Evolutionary conservation across 2,113 vertebrate species (phyloP), one percentile per base, ranked within the genome.

Genomic region (Cyanistes caeruleus): DNA sequence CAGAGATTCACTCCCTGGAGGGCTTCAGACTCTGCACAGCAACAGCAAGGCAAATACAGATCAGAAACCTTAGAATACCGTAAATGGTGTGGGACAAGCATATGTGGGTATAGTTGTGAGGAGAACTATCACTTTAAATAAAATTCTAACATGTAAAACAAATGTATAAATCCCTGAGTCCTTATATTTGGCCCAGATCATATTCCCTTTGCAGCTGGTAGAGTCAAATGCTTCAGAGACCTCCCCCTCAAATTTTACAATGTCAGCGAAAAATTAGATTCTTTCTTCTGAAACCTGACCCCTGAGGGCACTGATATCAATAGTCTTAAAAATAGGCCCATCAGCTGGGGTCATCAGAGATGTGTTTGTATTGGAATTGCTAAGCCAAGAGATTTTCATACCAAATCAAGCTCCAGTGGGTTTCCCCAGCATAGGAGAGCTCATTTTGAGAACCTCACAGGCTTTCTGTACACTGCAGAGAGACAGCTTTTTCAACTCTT

Each of bases 221-320:
- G 44, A 93, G 60, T 83, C 98, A 98, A 90, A 86, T 97, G 97
- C 52, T 95, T 37, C 76, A 74, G 88, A 97, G 95, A 95, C 87
- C 83, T 96, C 87, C 95, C 88, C 92, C 92, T 94, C 89, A 95
- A 97, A 93, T 98, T 97, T 96, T 97, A 98, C 97, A 95, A 97
- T 96, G 97, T 98, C 98, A 98, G 98, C 93, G 43, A 98, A 98
- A 98, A 97, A 94, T 94, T 96, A 98, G 96, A 98, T 98, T 97
- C 97, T 97, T 97, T 91, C 62, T 89, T 90, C 90, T 94, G 98
- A 98, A 98, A 98, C 85, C 78, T 77, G 95, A 98, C 78, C 89
- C 93, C 60, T 56, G 35, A n/a, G 92, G 95, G 73, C 78, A 81
- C 69, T 90, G 91, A 92, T 97, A 97, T 94, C 95, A 96, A 95